Percentiles rank a stretch among this genome's conserved stretches.
Evolutionary conservation across 2,888 invertebrate genomes (phyloP).

Genomic region (Lampropteryx suffumata): DNA sequence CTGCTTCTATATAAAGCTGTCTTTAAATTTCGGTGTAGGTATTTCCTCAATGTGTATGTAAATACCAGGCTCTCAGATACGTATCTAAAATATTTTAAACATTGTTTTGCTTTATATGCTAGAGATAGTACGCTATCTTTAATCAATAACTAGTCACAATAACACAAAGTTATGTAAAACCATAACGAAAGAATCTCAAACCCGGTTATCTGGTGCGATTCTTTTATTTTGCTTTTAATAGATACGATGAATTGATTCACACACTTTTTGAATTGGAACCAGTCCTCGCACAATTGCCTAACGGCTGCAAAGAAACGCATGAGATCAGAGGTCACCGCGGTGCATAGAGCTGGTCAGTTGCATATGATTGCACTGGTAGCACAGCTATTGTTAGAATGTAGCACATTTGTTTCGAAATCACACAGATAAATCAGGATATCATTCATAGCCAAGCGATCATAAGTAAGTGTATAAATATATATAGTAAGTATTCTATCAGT

Average conservation of each 20-base stretch:
- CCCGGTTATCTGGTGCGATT: slow-evolving; percentile 50
- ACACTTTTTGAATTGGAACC: slow-evolving; percentile 52
- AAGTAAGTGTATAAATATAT: too few relatives aligned
- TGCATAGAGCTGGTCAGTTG: slow-evolving; percentile 39
- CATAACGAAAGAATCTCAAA: slow-evolving; percentile 21
- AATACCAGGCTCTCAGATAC: slow-evolving; percentile 9
- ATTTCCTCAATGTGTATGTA: not conserved
- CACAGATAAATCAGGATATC: not conserved
- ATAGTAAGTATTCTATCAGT: too few relatives aligned
- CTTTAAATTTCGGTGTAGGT: slow-evolving; percentile 11
- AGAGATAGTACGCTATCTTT: slow-evolving; percentile 3
- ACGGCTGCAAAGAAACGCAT: slow-evolving; percentile 43
- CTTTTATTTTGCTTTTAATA: slow-evolving; percentile 40
- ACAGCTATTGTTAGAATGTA: slow-evolving; percentile 37
- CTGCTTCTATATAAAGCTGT: slow-evolving; percentile 30
- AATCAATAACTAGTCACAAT: slow-evolving; percentile 15
- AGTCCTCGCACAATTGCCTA: slow-evolving; percentile 62
- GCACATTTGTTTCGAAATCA: slow-evolving; percentile 29
- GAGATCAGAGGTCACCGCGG: slow-evolving; percentile 65
- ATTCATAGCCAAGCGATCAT: not conserved
- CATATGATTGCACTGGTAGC: slow-evolving; percentile 40
- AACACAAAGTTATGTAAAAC: slow-evolving; percentile 40
- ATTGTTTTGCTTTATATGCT: not conserved
- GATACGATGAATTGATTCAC: slow-evolving; percentile 58
- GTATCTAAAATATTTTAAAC: too few relatives aligned